Evolutionary conservation across 2,888 invertebrate species (phyloP), one percentile per base, ranked within the genome.

Genomic region (Eulithis testata): DNA sequence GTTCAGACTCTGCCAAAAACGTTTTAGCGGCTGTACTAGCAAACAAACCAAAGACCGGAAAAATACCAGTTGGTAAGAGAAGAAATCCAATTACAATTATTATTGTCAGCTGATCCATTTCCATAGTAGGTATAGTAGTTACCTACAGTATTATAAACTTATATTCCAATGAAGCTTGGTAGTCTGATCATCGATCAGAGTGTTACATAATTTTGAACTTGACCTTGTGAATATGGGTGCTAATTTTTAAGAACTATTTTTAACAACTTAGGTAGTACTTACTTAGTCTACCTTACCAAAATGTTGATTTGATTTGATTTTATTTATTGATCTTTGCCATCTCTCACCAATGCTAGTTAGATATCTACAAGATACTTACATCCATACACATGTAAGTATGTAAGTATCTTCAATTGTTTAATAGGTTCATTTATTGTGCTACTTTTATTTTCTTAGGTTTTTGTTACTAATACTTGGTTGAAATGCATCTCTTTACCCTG

Each of bases 51-150:
- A 93, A 93, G 82, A 87, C 87, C 71, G 91, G 91, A 51, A 92
- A 92, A 87, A 91, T 91, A 75, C 93, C 93, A 77, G 87, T 91
- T 81, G 93, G 93, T 93, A 85, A 88, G 93, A 77, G 37, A 51
- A 58, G 50, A 45, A 12, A 21, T 14, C 49, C 49, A 21, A 7
- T 11, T 21, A 49, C 21, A 14, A 40, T 40, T 21, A 21, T 21
- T 21, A 21, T 21, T 8, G 9, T 44, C 44, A 44, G 11, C n/a
- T 21, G 49, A 21, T 49, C 4, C 14, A 21, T 49, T 4, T 21
- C 49, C 12, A 14, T 21, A 9, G 2, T 9, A 21, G 21, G 11
- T 3, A 44, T n/a, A 11, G 11, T 40, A 8, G 8, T 8, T 52
- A n/a, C 12, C 3, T n/a, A 7, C 11, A 36, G 14, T 36, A 49